Conservation (phyloP, 1,140 invertebrate genomes). For the Cydia amplana region DNA sequence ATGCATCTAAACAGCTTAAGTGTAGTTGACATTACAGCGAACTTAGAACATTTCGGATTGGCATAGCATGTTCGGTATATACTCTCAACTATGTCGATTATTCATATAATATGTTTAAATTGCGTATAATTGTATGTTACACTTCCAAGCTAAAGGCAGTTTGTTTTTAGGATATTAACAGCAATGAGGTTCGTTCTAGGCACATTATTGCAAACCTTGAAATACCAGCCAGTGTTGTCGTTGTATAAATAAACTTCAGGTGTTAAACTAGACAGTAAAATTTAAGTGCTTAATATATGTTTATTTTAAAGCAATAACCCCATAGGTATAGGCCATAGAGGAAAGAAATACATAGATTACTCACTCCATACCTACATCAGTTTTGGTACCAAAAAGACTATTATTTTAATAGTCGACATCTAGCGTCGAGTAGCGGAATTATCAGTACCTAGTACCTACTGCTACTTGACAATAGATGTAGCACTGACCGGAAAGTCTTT, state of each 20-base stretch:
- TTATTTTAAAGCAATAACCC: neutral
- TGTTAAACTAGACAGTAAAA: neutral
- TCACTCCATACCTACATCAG: too few species aligned
- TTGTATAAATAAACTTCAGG: neutral
- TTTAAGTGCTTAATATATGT: neutral
- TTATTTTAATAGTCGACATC: too few species aligned
- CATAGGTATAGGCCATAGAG: too few species aligned
- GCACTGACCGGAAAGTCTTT: too few species aligned
- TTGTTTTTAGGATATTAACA: conserved; percentile 4
- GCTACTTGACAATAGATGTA: too few species aligned
- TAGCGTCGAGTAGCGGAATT: too few species aligned
- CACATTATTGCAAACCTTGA: conserved; percentile 14
- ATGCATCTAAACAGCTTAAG: neutral
- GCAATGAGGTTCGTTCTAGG: neutral
- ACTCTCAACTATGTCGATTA: neutral
- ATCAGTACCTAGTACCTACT: too few species aligned
- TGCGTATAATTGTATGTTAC: conserved; percentile 1
- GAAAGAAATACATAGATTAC: too few species aligned
- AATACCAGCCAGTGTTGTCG: neutral
- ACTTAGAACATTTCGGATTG: neutral
- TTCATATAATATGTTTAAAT: neutral
- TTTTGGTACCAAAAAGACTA: too few species aligned
- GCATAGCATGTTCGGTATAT: neutral
- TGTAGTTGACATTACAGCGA: neutral
- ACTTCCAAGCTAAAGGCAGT: conserved; percentile 6